phyloP scores from a whole-genome alignment of 2,888 invertebrate genomes.

The Trisateles emortualis region DNA sequence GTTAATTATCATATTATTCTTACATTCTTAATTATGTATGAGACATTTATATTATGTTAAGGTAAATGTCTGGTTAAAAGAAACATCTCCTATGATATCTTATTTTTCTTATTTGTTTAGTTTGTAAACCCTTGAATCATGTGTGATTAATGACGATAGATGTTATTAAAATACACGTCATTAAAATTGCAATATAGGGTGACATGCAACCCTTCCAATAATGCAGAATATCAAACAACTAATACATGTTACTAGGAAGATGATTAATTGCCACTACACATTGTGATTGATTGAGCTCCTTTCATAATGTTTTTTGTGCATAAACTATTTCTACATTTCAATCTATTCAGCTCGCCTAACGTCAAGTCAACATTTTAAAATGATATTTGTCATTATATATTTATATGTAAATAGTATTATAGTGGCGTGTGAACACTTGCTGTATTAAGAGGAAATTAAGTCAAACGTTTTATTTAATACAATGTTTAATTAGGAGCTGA shows the following conservation, averaged over 20 bases:
- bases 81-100: not conserved
- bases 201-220: constrained; percentile 61
- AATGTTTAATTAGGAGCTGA: constrained; percentile 76
- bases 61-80: not conserved
- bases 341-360: constrained; percentile 63
- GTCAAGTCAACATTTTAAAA: constrained; percentile 72
- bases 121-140: constrained; percentile 28
- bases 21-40: not conserved
- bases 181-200: constrained; percentile 43
- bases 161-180: constrained; percentile 44
- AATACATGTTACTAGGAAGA: constrained; percentile 60
- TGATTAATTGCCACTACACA: constrained; percentile 78
- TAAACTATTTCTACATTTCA: constrained; percentile 54
- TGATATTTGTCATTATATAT: constrained; percentile 72
- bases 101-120: not conserved
- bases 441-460: constrained; percentile 52
- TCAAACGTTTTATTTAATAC: constrained; percentile 52
- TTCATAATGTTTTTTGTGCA: constrained; percentile 53
- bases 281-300: constrained; percentile 77
- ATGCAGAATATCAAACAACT: constrained; percentile 59
- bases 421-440: constrained; percentile 67
- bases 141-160: constrained; percentile 55
- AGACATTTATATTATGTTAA: constrained; percentile 15
- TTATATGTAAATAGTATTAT: constrained; percentile 59
- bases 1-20: constrained; percentile 14